Evolutionary conservation across 2,797 vertebrate species (phyloP), one percentile per base, ranked within the genome.

Genomic region (Hippocampus kuda): DNA sequence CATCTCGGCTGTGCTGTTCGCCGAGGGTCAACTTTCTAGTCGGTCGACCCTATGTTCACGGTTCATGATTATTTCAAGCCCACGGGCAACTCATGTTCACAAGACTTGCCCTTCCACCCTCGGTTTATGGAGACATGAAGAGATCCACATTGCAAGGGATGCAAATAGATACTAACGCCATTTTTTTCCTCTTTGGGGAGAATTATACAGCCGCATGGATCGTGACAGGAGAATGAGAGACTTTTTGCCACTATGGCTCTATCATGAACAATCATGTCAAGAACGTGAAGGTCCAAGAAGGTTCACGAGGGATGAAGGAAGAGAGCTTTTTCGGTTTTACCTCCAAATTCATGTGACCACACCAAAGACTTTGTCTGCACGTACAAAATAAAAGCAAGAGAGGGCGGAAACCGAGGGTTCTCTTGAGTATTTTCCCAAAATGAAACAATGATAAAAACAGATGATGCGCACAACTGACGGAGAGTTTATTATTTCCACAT

Each of bases 401-500:
- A 41, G 38, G 18, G 16, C 3, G 2, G 5, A 1, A 38, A 20
- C 12, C 26, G 0, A 60, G 6, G 7, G 20, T 51, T 5, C 48
- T 34, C 46, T 68, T 71, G 41, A 11, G 49, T 66, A 30, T 64
- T n/a, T 41, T 42, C 20, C 5, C 5, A 4, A n/a, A 51, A 49
- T 18, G 41, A 7, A 34, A 34, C 34, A 61, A 15, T 24, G 16
- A 65, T 53, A 0, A 1, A 44, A 61, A 20, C 22, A 60, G 8
- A 62, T 57, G 0, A 0, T 24, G 57, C 16, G 46, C 68, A 56
- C 80, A 83, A 81, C 71, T 57, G 76, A 85, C 60, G 85, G 78
- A 83, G 85, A 65, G 72, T 87, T 91, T 89, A 88, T 88, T 88
- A 85, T 66, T 74, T 82, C 68, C 79, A 84, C 78, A 12, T 54